Base-by-base conservation (phyloP, 2,888 invertebrate species). In the Himalopsyche kuldschensis region DNA sequence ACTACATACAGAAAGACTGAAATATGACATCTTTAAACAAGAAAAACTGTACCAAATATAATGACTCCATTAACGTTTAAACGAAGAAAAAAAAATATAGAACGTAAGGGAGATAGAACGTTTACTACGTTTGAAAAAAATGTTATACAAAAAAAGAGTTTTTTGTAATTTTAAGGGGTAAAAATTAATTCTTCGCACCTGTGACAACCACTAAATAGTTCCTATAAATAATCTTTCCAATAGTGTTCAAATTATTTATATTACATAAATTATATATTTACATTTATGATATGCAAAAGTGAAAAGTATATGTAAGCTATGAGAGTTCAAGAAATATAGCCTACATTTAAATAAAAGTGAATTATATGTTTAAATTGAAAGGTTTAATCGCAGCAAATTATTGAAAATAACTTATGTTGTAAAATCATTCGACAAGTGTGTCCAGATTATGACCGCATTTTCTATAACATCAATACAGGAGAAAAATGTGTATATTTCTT, bases 211-310 rank as follows among this genome's bases (percentile, higher is more conserved):
- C 69, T 69, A 80, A 75, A 86, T 86, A 86, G 86, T 86, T 86
- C 86, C 86, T 86, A 86, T 86, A 78, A 84, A 79, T 83, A 86
- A 86, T 86, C 86, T 86, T 85, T 86, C 85, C 85, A 86, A 80
- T 86, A 86, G 85, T 86, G 86, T 86, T 86, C 86, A 86, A 91
- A 91, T 91, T 91, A 89, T 90, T 90, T 90, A 92, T 90, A 92
- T 69, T 69, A 69, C 69, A 69, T 30, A 69, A 11, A 91, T 92
- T 82, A 84, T 82, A 84, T 84, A 84, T 84, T 82, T 84, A 84
- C 80, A 84, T 84, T 46, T 47, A 78, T 47, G 2, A 76, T 76
- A 76, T 35, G 76, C 76, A 76, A 32, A 41, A 69, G 24, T 27
- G 69, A 69, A 69, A 69, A 69, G 3, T 69, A 69, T 69, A 30